Evolutionary conservation across 2,113 vertebrate genomes (phyloP).

Genomic region (Eclectus roratus): DNA sequence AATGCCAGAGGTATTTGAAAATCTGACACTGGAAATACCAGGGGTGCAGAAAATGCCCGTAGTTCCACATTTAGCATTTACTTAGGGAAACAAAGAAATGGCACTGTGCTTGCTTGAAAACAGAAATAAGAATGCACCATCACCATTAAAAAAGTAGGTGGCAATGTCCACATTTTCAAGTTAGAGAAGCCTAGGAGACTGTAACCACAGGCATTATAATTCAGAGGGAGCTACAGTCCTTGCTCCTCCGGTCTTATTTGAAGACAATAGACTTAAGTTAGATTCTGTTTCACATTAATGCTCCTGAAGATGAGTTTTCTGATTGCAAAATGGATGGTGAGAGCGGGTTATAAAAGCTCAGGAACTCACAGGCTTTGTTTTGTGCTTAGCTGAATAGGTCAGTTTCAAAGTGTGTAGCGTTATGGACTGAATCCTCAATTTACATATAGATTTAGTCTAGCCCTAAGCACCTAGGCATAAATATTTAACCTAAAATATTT

Average conservation of each 20-base stretch:
- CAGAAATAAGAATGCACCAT: background rate
- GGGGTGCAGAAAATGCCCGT: background rate
- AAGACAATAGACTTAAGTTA: background rate
- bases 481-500: background rate
- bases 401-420: background rate
- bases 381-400: background rate
- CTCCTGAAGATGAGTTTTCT: background rate
- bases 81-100: background rate
- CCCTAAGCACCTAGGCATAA: background rate
- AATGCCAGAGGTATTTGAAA: conserved; percentile 22
- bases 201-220: background rate
- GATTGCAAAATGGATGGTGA: background rate
- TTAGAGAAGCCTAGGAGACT: background rate
- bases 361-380: background rate
- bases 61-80: background rate
- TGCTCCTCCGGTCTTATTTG: background rate
- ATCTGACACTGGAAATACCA: conserved; percentile 18
- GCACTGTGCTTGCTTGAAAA: background rate
- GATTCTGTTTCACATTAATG: background rate
- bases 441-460: background rate
- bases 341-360: background rate
- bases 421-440: background rate
- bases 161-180: background rate
- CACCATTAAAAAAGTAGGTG: background rate
- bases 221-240: background rate